phyloP scores from a whole-genome alignment of 2,113 vertebrate species.

The Arvicanthis niloticus region DNA sequence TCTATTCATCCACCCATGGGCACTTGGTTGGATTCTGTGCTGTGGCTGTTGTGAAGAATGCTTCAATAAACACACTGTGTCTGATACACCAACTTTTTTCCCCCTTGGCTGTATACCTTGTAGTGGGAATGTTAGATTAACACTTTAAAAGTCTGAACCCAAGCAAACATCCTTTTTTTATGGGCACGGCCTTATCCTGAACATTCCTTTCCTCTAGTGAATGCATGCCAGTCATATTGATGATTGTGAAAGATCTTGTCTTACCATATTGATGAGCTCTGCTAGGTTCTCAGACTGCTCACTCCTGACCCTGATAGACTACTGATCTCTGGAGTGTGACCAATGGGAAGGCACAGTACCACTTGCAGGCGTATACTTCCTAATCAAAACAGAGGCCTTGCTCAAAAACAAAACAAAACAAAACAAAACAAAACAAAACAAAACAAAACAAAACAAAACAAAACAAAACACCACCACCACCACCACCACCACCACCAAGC shows the following conservation, averaged over 20 bases:
- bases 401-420: neutral
- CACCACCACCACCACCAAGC: neutral
- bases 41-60: neutral
- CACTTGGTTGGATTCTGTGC: neutral
- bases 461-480: neutral
- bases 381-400: neutral
- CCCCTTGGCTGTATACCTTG: neutral
- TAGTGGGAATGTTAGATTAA: neutral
- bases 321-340: neutral
- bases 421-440: neutral
- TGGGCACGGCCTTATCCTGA: neutral
- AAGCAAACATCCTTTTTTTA: neutral
- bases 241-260: neutral
- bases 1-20: neutral
- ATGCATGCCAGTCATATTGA: neutral
- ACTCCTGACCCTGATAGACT: neutral
- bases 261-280: neutral
- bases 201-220: neutral
- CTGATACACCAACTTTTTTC: neutral
- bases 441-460: neutral
- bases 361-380: neutral
- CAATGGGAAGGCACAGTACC: neutral
- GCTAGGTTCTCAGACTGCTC: neutral
- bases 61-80: neutral
- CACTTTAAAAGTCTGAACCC: neutral